Base-by-base conservation (phyloP, 2,113 vertebrate genomes). In the Amphiprion percula region DNA sequence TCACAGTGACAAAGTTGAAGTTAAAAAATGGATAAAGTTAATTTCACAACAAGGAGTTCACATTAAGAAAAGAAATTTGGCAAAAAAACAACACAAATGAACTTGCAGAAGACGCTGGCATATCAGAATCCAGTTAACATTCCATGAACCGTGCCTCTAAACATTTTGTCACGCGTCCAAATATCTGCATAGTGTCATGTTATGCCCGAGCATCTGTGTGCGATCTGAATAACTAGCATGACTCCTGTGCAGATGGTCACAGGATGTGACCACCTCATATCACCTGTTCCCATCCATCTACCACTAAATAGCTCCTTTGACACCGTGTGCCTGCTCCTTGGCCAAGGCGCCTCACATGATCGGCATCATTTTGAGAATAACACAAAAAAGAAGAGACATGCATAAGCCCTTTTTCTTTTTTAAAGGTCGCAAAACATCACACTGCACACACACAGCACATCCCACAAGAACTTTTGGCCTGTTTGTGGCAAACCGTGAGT, bases 281-380 rank as follows among this genome's bases (percentile, higher is more conserved):
- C 82, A 82, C 73, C 92, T 94, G 85, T 93, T 95, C 87, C 83
- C 85, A 94, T 82, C 74, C 83, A 93, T 94, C 94, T 86, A 86
- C 75, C 67, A 73, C 83, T 87, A 90, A 91, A 94, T 84, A 87
- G 77, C 80, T 85, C 87, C 87, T 83, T 85, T 93, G 89, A 94
- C 93, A 91, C 83, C 80, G 50, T 49, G 68, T 68, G 77, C 64
- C 49, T 28, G 0, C 59, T 86, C 84, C 83, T 87, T 44, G 74
- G 87, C 71, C 24, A 6, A 39, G 69, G 67, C n/a, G 19, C 68
- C 89, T 91, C 83, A 90, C 87, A 86, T 92, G 92, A 93, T 77
- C 10, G 11, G 64, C 50, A 39, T 88, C 91, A 88, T 92, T 89
- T 92, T 86, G 65, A 77, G 84, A 83, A 78, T 28, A 88, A 79